phyloP scores from a whole-genome alignment of 23 tunicate species.

The Clavelina lepadiformis region DNA sequence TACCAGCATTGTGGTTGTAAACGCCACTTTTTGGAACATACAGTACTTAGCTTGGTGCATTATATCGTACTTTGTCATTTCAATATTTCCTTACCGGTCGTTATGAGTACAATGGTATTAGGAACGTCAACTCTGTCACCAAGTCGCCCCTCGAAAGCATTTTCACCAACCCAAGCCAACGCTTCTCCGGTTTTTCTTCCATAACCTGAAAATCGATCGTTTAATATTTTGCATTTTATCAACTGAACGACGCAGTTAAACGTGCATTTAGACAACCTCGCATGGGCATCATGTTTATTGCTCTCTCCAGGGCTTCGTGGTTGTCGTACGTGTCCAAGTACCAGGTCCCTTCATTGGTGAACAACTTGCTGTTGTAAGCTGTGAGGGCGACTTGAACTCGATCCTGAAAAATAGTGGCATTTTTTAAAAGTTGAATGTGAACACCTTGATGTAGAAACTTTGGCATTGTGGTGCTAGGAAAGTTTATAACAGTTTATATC shows the following conservation, averaged over 20 bases:
- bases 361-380: conserved; percentile 35
- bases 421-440: no score
- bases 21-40: neutral
- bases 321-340: conserved; percentile 25
- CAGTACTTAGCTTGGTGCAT: neutral
- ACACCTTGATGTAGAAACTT: no score
- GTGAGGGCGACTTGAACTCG: conserved; percentile 67
- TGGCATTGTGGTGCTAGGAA: no score
- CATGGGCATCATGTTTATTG: conserved; percentile 39
- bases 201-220: conserved; percentile 33
- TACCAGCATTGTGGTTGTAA: no score
- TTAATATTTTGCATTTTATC: no score
- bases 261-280: conserved; percentile 62
- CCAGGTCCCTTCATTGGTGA: conserved; percentile 25
- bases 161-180: conserved; percentile 32
- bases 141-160: conserved; percentile 21
- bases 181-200: conserved; percentile 65
- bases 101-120: conserved; percentile 40
- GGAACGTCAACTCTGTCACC: conserved; percentile 57
- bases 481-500: no score
- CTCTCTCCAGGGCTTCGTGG: conserved; percentile 19
- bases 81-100: conserved; percentile 55
- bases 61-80: no score
- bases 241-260: no score
- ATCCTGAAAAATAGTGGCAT: conserved; percentile 32